A percentile compares a stretch with the other conserved stretches of the same genome.
Conservation (phyloP, 2,888 invertebrate species). For the Watsonalla binaria region DNA sequence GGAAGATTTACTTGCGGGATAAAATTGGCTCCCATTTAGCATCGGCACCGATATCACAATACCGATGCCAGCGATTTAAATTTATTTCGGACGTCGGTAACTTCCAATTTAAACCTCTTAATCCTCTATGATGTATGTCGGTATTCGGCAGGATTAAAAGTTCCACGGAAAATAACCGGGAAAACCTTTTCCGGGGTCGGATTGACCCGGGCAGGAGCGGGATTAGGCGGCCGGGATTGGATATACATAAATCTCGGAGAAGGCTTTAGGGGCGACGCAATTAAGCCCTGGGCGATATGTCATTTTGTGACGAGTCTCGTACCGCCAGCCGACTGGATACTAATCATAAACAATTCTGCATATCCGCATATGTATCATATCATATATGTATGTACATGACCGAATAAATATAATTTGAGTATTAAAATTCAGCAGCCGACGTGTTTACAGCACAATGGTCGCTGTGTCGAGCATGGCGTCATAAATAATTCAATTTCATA, state of each 20-base stretch:
- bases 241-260: slow-evolving; percentile 75
- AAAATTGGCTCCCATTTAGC: slow-evolving; percentile 73
- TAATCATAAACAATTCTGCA: slow-evolving; percentile 47
- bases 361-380: slow-evolving; percentile 1
- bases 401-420: slow-evolving; percentile 62
- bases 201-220: slow-evolving; percentile 74
- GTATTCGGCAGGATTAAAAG: slow-evolving; percentile 79
- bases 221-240: slow-evolving; percentile 76
- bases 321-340: slow-evolving; percentile 37
- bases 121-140: slow-evolving; percentile 79
- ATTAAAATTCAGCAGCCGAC: slow-evolving; percentile 73
- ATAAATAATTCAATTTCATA: slow-evolving; percentile 79
- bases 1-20: slow-evolving; percentile 65
- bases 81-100: slow-evolving; percentile 79
- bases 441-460: slow-evolving; percentile 60
- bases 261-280: slow-evolving; percentile 74
- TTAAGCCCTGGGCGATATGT: slow-evolving; percentile 72
- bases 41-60: slow-evolving; percentile 75
- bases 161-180: slow-evolving; percentile 79
- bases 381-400: slow-evolving; percentile 20
- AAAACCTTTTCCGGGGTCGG: slow-evolving; percentile 78
- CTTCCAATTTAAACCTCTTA: slow-evolving; percentile 80
- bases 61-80: slow-evolving; percentile 77
- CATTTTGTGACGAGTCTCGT: slow-evolving; percentile 62
- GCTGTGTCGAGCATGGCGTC: slow-evolving; percentile 57